Conservation (phyloP, 1,140 invertebrate genomes). For the Drosophila mauritiana region DNA sequence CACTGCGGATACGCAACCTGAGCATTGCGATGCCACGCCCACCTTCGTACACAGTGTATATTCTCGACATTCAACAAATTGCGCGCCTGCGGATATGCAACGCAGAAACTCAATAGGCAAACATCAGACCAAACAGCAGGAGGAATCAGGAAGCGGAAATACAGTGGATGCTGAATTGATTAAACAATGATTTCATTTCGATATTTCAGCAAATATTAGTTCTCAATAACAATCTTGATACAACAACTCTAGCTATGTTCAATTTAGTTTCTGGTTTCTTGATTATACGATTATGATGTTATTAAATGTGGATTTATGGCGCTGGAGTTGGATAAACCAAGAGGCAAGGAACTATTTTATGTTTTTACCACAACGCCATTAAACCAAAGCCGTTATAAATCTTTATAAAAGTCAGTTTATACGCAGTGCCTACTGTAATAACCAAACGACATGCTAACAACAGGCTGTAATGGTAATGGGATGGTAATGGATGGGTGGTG, state of each 20-base stretch:
- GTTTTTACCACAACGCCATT: background rate
- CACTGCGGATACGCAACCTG: slow-evolving; percentile 53
- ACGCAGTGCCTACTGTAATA: slow-evolving; percentile 8
- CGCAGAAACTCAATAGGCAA: slow-evolving; percentile 82
- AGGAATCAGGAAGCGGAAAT: background rate
- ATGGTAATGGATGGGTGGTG: background rate
- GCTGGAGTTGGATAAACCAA: background rate
- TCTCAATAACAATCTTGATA: too few relatives aligned
- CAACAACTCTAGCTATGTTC: too few relatives aligned
- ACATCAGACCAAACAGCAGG: slow-evolving; percentile 35
- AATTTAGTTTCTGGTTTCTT: background rate
- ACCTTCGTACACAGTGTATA: background rate
- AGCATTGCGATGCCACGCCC: slow-evolving; percentile 7
- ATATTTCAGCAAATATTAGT: too few relatives aligned
- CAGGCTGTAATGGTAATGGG: background rate
- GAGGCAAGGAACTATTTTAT: background rate
- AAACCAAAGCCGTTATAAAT: background rate
- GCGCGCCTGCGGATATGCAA: slow-evolving; percentile 81
- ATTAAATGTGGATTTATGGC: background rate
- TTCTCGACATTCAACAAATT: slow-evolving; percentile 74
- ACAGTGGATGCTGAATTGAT: background rate
- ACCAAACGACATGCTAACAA: slow-evolving; percentile 1
- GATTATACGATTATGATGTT: background rate
- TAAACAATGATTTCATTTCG: too few relatives aligned
- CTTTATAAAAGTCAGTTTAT: background rate